Percentiles rank a stretch among this genome's conserved stretches.
Evolutionary conservation across 2,797 vertebrate genomes (phyloP).

Genomic region (Sphenopsis melanotis): DNA sequence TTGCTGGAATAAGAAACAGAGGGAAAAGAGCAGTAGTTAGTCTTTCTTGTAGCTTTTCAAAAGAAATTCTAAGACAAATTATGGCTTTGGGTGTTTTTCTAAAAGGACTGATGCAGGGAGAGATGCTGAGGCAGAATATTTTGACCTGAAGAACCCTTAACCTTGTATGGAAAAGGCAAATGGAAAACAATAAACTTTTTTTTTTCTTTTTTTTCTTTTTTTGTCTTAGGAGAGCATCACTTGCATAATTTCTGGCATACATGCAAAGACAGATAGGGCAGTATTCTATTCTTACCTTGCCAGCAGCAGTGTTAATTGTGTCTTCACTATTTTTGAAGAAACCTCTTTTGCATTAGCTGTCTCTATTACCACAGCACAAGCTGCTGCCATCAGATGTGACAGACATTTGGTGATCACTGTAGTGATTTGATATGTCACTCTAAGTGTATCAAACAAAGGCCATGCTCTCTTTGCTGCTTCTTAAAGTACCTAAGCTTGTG

Average conservation of each 20-base stretch:
- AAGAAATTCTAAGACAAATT: constrained; percentile 89
- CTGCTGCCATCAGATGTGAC: background rate
- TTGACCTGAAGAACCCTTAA: constrained; percentile 76
- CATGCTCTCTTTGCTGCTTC: background rate
- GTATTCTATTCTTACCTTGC: constrained; percentile 66
- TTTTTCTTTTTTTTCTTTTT: background rate
- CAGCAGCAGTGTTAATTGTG: constrained; percentile 58
- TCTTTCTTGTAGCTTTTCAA: constrained; percentile 85
- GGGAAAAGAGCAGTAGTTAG: constrained; percentile 86
- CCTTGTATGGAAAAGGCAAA: constrained; percentile 70
- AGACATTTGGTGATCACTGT: constrained; percentile 6
- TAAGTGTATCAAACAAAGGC: background rate
- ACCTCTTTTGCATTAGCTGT: background rate
- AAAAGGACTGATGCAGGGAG: constrained; percentile 74
- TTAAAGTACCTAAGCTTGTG: background rate
- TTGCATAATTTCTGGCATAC: constrained; percentile 63
- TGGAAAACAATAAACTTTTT: constrained; percentile 71
- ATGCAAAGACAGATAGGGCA: background rate
- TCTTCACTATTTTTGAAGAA: constrained; percentile 29
- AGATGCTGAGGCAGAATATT: constrained; percentile 76
- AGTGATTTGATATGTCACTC: background rate
- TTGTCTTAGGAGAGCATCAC: constrained; percentile 44
- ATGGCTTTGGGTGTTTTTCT: constrained; percentile 84
- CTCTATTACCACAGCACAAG: background rate
- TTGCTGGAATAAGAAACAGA: constrained; percentile 85